Base-by-base conservation (phyloP, 2,113 vertebrate species). In the Grus americana region DNA sequence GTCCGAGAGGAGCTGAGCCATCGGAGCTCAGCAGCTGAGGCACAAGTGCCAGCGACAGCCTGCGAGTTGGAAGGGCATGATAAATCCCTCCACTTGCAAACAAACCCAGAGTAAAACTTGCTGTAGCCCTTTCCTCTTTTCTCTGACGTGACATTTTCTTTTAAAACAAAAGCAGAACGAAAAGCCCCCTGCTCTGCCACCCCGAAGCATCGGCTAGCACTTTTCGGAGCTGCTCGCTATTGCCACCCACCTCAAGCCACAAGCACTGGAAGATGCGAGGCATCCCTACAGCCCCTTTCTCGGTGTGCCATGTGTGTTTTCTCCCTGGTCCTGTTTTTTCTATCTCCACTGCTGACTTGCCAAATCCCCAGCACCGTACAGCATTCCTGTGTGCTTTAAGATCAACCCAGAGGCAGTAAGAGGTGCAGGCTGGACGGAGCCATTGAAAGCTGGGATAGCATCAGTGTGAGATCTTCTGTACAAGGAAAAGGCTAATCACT, bases 41-140 rank as follows among this genome's bases (percentile, higher is more conserved):
- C 66, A 50, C n/a, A 75, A 47, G 24, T 52, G 30, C 14, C 65
- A 86, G 74, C 3, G 3, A 23, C 36, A 54, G 58, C 34, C 44
- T 65, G 58, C 1, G 3, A 32, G 27, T 16, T 70, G 61, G 52
- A 75, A 58, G 10, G 23, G 34, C 30, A 61, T 0, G 0, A 73
- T 71, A 78, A 91, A 89, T 10, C 68, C 38, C 26, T 54, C 54
- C 19, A 27, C n/a, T 61, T 91, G 34, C 54, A 86, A 61, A 71
- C 5, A 9, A 38, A 73, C 32, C 54, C 22, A 15, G 8, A 2
- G 2, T 47, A 32, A 70, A 83, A 58, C 34, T 76, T 59, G 36
- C 66, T n/a, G 19, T 26, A 72, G 73, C 29, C 46, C 55, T 66
- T 79, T 65, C 40, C 47, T 79, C 22, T 91, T 49, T 82, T 29